phyloP scores from a whole-genome alignment of 2,888 invertebrate genomes.

The Latrodectus elegans region DNA sequence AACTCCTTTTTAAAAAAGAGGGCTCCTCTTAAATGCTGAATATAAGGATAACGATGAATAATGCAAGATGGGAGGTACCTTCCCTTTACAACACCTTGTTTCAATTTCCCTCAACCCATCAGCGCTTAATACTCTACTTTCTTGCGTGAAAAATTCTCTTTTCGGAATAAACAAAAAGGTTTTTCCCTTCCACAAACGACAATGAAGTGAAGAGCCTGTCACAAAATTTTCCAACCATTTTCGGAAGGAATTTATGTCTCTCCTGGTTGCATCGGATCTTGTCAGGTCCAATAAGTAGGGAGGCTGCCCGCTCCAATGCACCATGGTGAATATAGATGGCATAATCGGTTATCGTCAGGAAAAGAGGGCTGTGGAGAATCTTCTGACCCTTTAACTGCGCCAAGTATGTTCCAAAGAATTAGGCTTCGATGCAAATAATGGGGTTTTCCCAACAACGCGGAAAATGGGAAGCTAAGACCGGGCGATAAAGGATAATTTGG shows the following conservation, averaged over 20 bases:
- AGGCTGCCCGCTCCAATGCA: neutral
- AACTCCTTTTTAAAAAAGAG: neutral
- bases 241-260: conserved; percentile 15
- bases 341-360: conserved; percentile 1
- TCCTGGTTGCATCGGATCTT: conserved; percentile 27
- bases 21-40: no score
- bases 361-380: neutral
- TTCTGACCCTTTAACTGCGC: neutral
- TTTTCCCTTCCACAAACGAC: neutral
- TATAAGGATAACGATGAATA: no score
- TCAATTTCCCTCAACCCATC: neutral
- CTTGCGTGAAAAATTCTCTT: neutral
- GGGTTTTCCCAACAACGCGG: neutral
- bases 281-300: conserved; percentile 45
- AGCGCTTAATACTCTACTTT: neutral
- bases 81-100: neutral
- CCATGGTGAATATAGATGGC: neutral
- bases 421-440: neutral
- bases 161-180: neutral
- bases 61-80: neutral
- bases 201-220: neutral
- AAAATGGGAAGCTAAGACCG: neutral
- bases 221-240: conserved; percentile 17
- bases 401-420: conserved; percentile 1
- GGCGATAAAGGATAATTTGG: neutral